Conservation (phyloP, 2,113 vertebrate genomes). For the Clarias batrachus region DNA sequence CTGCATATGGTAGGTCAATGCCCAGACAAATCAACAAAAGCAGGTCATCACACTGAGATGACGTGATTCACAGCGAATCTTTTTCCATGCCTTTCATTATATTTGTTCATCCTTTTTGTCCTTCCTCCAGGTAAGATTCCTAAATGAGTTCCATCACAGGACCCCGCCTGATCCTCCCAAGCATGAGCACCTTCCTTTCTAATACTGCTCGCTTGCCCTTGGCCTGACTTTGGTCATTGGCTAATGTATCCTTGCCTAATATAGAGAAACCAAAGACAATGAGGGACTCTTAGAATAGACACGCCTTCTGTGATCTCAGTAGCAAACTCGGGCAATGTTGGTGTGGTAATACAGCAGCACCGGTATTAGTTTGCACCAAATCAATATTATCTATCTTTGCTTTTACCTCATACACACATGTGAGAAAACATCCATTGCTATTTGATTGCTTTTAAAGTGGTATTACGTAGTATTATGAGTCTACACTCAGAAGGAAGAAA, state of each 20-base stretch:
- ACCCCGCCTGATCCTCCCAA: conserved; percentile 3
- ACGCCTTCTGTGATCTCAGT: conserved; percentile 40
- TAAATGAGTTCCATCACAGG: conserved; percentile 39
- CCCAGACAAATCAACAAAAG: conserved; percentile 24
- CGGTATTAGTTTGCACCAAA: conserved; percentile 43
- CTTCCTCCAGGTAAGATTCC: conserved; percentile 49
- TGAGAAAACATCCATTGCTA: not conserved
- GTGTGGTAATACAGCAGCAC: conserved; percentile 30
- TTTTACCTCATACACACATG: conserved; percentile 15
- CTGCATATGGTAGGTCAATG: not conserved
- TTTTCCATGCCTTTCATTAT: conserved; percentile 35
- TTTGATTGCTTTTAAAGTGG: not conserved
- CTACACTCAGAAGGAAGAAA: not conserved
- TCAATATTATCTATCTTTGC: conserved; percentile 36
- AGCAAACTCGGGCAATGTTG: conserved; percentile 40
- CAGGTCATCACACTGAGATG: conserved; percentile 37
- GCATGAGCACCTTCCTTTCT: conserved; percentile 22
- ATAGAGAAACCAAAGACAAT: conserved; percentile 59
- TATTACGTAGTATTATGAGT: not conserved
- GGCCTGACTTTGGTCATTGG: conserved; percentile 58
- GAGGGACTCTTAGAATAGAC: conserved; percentile 57
- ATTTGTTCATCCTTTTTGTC: conserved; percentile 48
- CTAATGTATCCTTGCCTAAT: conserved; percentile 61
- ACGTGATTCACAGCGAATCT: conserved; percentile 33
- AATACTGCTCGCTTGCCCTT: conserved; percentile 47